Percentiles rank a stretch among this genome's conserved stretches.
Conservation (phyloP, 53 echinoderm and acorn worm species). For the Luidia sarsii region DNA sequence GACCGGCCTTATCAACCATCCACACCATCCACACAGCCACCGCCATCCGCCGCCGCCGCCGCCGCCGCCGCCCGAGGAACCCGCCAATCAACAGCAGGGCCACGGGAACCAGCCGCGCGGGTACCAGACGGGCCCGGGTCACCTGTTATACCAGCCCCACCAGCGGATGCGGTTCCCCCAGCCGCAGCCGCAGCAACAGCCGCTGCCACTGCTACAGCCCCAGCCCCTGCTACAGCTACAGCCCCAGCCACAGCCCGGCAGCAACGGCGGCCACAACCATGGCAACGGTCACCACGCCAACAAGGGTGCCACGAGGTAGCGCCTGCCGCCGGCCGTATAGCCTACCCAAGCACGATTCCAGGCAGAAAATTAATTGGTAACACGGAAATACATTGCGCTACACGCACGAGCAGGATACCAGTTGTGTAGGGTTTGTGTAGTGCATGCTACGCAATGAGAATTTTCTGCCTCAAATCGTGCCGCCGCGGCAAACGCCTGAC, state of each 20-base stretch:
- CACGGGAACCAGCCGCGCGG: background rate
- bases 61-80: background rate
- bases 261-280: conserved; percentile 4
- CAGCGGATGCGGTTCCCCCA: background rate
- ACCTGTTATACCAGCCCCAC: conserved; percentile 1
- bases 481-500: no score
- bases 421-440: no score
- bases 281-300: no score
- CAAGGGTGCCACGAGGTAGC: no score
- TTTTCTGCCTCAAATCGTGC: no score
- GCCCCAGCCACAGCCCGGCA: background rate
- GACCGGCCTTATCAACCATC: conserved; percentile 7
- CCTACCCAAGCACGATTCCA: no score
- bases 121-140: conserved; percentile 5
- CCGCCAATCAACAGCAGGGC: conserved; percentile 13
- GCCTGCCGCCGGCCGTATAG: no score
- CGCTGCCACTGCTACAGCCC: background rate
- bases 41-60: conserved; percentile 6
- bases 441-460: no score
- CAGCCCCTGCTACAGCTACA: conserved; percentile 18
- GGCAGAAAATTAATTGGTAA: no score
- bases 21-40: no score
- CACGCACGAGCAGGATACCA: no score
- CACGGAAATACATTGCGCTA: no score
- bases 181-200: background rate